Percentiles rank a stretch among this genome's conserved stretches.
Conservation (phyloP, 2,113 vertebrate species). For the Ageneiosus marmoratus region DNA sequence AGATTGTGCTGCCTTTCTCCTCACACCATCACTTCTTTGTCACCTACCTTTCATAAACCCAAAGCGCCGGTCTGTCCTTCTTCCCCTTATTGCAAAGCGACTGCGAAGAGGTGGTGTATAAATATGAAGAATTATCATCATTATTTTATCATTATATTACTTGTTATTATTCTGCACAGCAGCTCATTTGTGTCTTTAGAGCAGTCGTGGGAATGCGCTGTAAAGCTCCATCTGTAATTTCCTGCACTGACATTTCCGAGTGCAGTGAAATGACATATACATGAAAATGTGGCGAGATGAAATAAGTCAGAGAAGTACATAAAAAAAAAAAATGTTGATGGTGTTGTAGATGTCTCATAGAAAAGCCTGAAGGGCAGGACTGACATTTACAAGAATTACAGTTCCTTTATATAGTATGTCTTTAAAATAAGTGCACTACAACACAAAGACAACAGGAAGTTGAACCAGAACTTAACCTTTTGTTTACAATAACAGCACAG, state of each 20-base stretch:
- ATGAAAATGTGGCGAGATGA: background rate
- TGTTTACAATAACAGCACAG: background rate
- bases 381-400: constrained; percentile 26
- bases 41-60: background rate
- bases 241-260: constrained; percentile 24
- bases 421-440: background rate
- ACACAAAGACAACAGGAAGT: background rate
- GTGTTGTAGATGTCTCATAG: background rate
- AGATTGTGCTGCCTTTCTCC: background rate
- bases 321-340: background rate
- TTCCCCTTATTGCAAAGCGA: background rate
- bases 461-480: background rate
- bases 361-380: constrained; percentile 1
- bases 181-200: background rate
- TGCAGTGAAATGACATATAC: constrained; percentile 7
- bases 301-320: background rate
- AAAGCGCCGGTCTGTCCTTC: background rate
- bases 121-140: background rate
- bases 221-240: constrained; percentile 7
- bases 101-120: background rate
- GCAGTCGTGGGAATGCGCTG: background rate
- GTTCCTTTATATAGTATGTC: background rate
- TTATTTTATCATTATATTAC: background rate
- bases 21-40: background rate
- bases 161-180: constrained; percentile 3